phyloP scores from a whole-genome alignment of 2,797 vertebrate genomes.

The Siniperca scherzeri region DNA sequence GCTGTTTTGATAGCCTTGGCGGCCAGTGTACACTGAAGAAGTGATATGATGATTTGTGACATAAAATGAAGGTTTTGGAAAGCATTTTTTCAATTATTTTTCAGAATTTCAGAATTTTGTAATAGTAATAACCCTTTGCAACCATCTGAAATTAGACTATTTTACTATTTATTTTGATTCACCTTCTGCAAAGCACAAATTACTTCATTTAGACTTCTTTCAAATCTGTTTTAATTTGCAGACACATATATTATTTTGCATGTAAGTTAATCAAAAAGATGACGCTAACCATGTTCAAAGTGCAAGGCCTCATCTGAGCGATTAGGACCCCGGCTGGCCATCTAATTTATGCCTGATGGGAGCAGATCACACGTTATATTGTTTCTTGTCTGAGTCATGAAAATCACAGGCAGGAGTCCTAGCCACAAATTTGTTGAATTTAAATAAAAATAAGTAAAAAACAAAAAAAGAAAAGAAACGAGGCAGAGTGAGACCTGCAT shows the following conservation, averaged over 20 bases:
- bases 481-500: conserved; percentile 45
- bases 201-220: conserved; percentile 11
- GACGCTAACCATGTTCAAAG: conserved; percentile 56
- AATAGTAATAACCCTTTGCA: neutral
- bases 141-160: conserved; percentile 19
- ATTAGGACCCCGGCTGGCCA: conserved; percentile 72
- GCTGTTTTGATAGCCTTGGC: conserved; percentile 21
- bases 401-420: conserved; percentile 71
- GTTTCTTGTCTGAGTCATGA: conserved; percentile 65
- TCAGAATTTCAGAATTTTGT: neutral
- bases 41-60: conserved; percentile 28
- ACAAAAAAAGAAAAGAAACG: conserved; percentile 7
- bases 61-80: conserved; percentile 2
- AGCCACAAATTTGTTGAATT: conserved; percentile 59
- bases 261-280: conserved; percentile 63
- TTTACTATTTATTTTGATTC: conserved; percentile 29
- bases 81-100: conserved; percentile 5
- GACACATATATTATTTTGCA: conserved; percentile 32
- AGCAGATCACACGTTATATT: conserved; percentile 74
- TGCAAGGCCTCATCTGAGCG: conserved; percentile 64
- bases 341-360: conserved; percentile 78
- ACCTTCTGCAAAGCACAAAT: conserved; percentile 25
- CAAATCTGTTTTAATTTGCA: conserved; percentile 45
- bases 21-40: conserved; percentile 15
- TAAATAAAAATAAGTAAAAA: conserved; percentile 35